Percentiles rank a stretch among this genome's conserved stretches.
These are phyloP conservation scores for Geococcyx californianus DNA, from an alignment of 2,113 vertebrate species.

Conservation along the genomic window DNA sequence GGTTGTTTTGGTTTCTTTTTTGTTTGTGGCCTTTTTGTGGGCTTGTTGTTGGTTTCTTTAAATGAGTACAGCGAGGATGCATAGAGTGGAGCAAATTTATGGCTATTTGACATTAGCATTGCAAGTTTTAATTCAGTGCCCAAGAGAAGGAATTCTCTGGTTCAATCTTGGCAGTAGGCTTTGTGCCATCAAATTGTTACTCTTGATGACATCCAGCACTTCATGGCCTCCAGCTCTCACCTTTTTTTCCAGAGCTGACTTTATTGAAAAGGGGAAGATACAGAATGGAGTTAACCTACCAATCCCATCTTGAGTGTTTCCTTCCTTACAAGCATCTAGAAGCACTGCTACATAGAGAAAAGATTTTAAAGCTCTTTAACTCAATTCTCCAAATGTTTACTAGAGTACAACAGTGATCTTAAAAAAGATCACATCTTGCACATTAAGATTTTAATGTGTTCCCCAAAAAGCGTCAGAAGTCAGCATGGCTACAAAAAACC, in stretches of 20 bases:
- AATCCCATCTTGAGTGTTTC: not conserved
- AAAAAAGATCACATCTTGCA: not conserved
- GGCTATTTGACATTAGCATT: not conserved
- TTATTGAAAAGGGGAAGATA: not conserved
- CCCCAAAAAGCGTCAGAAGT: not conserved
- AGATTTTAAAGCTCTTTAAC: not conserved
- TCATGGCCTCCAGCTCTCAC: not conserved
- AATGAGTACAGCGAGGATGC: not conserved
- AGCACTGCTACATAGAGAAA: not conserved
- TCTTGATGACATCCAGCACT: not conserved
- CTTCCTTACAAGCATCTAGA: not conserved
- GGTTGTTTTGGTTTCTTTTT: not conserved
- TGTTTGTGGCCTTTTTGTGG: fast-evolving
- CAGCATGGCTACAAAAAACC: not conserved
- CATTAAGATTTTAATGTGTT: not conserved
- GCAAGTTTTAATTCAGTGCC: not conserved
- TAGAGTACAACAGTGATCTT: not conserved
- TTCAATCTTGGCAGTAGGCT: not conserved
- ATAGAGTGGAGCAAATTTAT: not conserved
- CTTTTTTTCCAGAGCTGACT: not conserved
- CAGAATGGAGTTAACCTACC: not conserved
- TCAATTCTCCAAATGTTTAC: not conserved
- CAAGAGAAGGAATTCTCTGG: not conserved
- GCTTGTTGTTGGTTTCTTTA: not conserved
- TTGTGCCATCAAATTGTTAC: not conserved